Evolutionary conservation across 2,113 vertebrate species (phyloP).

Genomic region (Zeus faber): DNA sequence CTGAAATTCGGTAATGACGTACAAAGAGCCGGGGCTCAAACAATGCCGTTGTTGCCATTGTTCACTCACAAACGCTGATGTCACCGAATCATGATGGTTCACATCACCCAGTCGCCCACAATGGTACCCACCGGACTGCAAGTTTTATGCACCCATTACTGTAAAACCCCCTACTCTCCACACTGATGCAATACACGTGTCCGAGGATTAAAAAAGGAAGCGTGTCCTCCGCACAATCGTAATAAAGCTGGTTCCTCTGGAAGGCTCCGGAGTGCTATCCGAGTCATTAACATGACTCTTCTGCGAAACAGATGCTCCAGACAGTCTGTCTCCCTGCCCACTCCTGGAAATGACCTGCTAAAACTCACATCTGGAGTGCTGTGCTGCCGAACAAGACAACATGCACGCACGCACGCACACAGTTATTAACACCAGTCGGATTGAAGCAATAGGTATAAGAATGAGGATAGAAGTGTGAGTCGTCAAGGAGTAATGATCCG

Average conservation of each 20-base stretch:
- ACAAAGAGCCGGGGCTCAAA: too few species aligned
- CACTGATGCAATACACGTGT: too few species aligned
- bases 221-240: not conserved
- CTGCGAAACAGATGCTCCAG: constrained; percentile 33
- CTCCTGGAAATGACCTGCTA: constrained; percentile 26
- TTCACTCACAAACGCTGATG: too few species aligned
- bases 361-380: constrained; percentile 39
- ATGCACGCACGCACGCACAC: not conserved
- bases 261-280: not conserved
- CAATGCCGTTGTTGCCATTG: too few species aligned
- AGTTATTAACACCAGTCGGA: not conserved
- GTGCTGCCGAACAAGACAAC: constrained; percentile 3
- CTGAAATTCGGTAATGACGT: too few species aligned
- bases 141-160: too few species aligned
- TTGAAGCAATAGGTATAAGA: constrained; percentile 18
- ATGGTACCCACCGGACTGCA: too few species aligned
- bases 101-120: too few species aligned
- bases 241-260: not conserved
- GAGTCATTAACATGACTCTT: too few species aligned
- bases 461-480: constrained; percentile 17
- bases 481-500: constrained; percentile 48
- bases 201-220: too few species aligned
- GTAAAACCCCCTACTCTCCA: too few species aligned
- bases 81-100: too few species aligned
- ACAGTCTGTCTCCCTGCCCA: not conserved